A percentile compares a stretch with the other conserved stretches of the same genome.
Evolutionary conservation across 1,140 invertebrate species (phyloP).

Genomic region (Polypedilum pembai): DNA sequence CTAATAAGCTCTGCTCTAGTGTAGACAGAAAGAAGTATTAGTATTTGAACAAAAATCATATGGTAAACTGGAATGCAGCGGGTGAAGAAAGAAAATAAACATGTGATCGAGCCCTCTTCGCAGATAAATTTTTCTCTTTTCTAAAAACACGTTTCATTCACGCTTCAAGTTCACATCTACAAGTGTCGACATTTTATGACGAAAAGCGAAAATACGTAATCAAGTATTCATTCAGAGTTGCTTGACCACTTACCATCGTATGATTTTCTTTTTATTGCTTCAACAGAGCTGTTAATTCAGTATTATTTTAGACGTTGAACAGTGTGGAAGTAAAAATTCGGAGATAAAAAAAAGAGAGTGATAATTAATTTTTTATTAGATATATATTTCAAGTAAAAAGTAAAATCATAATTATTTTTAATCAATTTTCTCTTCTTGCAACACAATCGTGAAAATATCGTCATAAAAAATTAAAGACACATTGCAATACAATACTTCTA

Average conservation of each 20-base stretch:
- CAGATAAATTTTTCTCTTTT: not conserved
- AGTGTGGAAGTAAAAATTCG: not conserved
- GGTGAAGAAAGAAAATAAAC: not conserved
- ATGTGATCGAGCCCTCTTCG: not conserved
- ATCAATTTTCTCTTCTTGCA: not conserved
- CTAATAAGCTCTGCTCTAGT: not conserved
- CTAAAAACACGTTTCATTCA: not conserved
- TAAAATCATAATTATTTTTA: not conserved
- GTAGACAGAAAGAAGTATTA: not conserved
- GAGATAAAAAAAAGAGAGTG: not conserved
- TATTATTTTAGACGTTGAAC: not conserved
- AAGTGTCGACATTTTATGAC: not conserved
- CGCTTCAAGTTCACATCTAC: not conserved
- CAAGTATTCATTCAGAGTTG: not conserved
- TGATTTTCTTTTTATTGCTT: not conserved
- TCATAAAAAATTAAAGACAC: not conserved
- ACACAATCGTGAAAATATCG: not conserved
- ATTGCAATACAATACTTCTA: not conserved
- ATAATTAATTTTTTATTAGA: constrained; percentile 1
- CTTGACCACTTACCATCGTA: not conserved
- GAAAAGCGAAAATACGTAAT: not conserved
- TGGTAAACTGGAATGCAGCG: not conserved
- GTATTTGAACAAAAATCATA: not conserved
- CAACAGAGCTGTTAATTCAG: not conserved
- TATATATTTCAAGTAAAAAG: not conserved